These are phyloP conservation scores for Drosophila buzzatii DNA, from an alignment of 2,888 invertebrate genomes.

Conservation along the genomic window DNA sequence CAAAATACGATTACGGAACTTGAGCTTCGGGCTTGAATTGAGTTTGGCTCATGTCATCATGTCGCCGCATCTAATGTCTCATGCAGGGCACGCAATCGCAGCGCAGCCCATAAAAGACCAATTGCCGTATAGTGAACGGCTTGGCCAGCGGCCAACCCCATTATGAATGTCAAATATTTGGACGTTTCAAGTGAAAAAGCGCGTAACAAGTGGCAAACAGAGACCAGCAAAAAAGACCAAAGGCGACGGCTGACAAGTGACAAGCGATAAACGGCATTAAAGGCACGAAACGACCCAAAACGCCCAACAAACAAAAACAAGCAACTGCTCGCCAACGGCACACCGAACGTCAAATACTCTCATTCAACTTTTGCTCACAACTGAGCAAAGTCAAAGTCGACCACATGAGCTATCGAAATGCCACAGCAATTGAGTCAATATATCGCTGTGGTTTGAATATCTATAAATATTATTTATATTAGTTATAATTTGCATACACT, in stretches of 20 bases:
- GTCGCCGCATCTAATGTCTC: constrained; percentile 29
- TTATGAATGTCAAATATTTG: constrained; percentile 73
- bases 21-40: neutral
- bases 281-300: constrained; percentile 34
- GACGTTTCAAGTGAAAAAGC: constrained; percentile 39
- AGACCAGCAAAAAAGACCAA: constrained; percentile 28
- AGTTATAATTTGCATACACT: neutral
- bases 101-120: constrained; percentile 39
- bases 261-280: constrained; percentile 47
- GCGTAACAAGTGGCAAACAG: constrained; percentile 60
- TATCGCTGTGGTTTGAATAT: no score
- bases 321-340: neutral
- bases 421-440: neutral
- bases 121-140: constrained; percentile 29
- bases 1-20: constrained; percentile 6
- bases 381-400: neutral
- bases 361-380: neutral
- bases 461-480: no score
- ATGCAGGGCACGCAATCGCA: constrained; percentile 50
- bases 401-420: neutral
- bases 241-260: constrained; percentile 40
- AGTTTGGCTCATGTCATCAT: constrained; percentile 8
- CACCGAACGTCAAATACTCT: constrained; percentile 8
- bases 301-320: constrained; percentile 22
- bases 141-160: constrained; percentile 48